Evolutionary conservation across 2,888 invertebrate species (phyloP).

Genomic region (Tetanocera ferruginea): DNA sequence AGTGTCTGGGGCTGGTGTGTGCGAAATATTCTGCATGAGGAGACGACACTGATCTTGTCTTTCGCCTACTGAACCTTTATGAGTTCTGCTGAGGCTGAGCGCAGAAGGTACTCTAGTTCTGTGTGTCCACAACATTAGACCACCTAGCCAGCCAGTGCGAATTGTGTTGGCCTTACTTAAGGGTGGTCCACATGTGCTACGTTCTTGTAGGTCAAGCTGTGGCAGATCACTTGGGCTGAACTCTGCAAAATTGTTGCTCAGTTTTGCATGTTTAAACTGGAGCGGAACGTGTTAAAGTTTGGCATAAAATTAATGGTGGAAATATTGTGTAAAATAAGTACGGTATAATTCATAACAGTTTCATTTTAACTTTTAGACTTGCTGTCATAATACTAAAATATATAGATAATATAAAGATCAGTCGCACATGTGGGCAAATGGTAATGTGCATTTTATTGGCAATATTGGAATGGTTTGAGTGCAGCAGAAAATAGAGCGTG

Average conservation of each 20-base stretch:
- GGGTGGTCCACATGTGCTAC: constrained; percentile 56
- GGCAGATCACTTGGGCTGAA: constrained; percentile 49
- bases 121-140: constrained; percentile 33
- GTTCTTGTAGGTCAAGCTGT: constrained; percentile 46
- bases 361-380: constrained; percentile 40
- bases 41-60: constrained; percentile 12
- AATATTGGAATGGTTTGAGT: not conserved
- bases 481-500: not conserved
- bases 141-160: constrained; percentile 38
- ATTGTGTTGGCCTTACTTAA: constrained; percentile 5
- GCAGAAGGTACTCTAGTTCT: not conserved
- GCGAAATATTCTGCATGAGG: not conserved
- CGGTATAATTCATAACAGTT: constrained; percentile 29
- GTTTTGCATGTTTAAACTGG: not conserved
- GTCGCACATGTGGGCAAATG: constrained; percentile 36
- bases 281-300: not conserved
- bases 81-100: constrained; percentile 6
- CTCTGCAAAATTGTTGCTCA: constrained; percentile 37
- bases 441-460: constrained; percentile 39
- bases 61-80: not conserved
- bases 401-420: constrained; percentile 12
- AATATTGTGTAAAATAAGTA: constrained; percentile 42
- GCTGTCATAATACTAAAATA: constrained; percentile 12
- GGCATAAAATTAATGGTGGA: constrained; percentile 37
- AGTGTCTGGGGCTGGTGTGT: not conserved